These are phyloP conservation scores for Xestia ashworthii DNA, from an alignment of 2,888 invertebrate species.

Conservation along the genomic window DNA sequence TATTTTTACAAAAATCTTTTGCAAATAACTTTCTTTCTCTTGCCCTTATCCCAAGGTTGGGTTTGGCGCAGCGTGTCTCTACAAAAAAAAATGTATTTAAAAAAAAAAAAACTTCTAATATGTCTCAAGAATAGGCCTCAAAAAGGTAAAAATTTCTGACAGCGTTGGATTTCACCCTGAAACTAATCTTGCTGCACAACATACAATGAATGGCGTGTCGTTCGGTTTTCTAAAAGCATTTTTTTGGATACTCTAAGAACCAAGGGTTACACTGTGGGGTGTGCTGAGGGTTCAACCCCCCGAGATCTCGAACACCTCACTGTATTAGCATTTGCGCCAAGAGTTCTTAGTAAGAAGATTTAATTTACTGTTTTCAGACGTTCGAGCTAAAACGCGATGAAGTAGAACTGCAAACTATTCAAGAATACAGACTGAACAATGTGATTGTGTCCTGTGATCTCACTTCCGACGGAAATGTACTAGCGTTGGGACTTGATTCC, in stretches of 20 bases:
- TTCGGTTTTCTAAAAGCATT: background rate
- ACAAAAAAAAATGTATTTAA: background rate
- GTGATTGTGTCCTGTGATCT: constrained; percentile 84
- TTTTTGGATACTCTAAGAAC: background rate
- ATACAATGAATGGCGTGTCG: background rate
- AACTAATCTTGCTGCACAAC: background rate
- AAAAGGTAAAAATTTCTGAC: background rate
- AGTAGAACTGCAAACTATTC: constrained; percentile 74
- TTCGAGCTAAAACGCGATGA: constrained; percentile 74
- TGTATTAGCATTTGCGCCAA: background rate
- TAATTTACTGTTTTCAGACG: constrained; percentile 71
- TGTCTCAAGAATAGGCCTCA: background rate
- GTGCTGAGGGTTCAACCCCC: background rate
- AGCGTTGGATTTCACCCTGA: background rate
- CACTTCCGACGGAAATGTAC: constrained; percentile 89
- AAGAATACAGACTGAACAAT: constrained; percentile 80
- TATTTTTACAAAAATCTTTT: background rate
- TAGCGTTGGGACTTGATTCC: constrained; percentile 92
- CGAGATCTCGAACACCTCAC: background rate
- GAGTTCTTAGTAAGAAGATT: background rate
- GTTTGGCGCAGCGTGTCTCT: background rate
- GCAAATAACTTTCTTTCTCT: too few relatives aligned
- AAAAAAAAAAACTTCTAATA: too few relatives aligned
- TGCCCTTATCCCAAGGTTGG: too few relatives aligned
- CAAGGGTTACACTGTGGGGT: background rate